Evolutionary conservation across 2,888 invertebrate genomes (phyloP), one percentile per base, ranked within the genome.

Genomic region (Perizoma flavofasciatum): DNA sequence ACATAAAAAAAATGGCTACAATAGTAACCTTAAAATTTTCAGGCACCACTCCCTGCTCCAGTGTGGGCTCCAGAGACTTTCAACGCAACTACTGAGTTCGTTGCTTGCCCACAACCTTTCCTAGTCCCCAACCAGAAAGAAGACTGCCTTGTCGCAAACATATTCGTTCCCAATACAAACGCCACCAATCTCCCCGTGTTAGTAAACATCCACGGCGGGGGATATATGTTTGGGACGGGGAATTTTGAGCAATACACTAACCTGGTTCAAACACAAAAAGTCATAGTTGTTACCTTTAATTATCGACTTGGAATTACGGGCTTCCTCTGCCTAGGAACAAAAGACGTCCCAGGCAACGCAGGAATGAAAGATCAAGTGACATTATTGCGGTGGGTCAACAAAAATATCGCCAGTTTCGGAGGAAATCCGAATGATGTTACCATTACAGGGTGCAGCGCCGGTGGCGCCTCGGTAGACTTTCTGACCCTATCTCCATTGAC

Each of bases 181-280:
- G n/a, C n/a, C n/a, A n/a, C n/a, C n/a, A n/a, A n/a, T n/a, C n/a
- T n/a, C n/a, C n/a, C n/a, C n/a, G n/a, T n/a, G n/a, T n/a, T n/a
- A n/a, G n/a, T n/a, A n/a, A n/a, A n/a, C n/a, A n/a, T 65, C 34
- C 70, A 71, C 43, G 67, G 71, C 7, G 72, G 71, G 32, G 68
- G 49, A 5, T 69, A 51, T 33, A 54, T 59, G 50, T 0, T 58
- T 9, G 68, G 67, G 5, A 50, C 39, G 4, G 61, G 61, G 40
- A 53, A 51, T 10, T 40, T 10, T 9, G 43, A 43, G 9, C 54
- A 49, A n/a, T 55, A 32, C 11, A 55, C 59, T 4, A 46, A 41
- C 6, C 43, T 65, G 33, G 54, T 59, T 5, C 41, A 53, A 5
- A 55, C 51, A n/a, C 66, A 65, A 46, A 65, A 63, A 44, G 43